These are phyloP conservation scores for Podilymbus podiceps DNA, from an alignment of 2,113 vertebrate genomes.

Conservation along the genomic window DNA sequence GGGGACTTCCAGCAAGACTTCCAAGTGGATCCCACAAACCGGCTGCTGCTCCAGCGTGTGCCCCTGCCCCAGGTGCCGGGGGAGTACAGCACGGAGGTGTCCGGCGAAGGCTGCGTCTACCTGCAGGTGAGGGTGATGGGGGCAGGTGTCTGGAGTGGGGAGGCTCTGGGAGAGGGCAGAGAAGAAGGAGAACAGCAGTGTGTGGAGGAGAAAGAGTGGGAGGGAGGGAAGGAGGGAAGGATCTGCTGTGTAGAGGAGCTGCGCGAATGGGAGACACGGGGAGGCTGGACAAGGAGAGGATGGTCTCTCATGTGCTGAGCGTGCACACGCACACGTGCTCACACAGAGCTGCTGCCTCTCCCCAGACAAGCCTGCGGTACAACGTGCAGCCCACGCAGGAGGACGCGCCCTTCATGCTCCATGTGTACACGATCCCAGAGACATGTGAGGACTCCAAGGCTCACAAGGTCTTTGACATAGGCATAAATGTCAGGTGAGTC, in stretches of 20 bases:
- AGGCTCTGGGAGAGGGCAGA: background rate
- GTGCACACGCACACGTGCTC: rapidly evolving
- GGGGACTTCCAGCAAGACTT: slow-evolving; percentile 65
- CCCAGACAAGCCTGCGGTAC: slow-evolving; percentile 73
- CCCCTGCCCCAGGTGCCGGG: slow-evolving; percentile 64
- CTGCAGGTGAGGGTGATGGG: slow-evolving; percentile 73
- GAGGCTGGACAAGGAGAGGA: background rate
- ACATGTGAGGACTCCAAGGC: background rate
- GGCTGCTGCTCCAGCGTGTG: slow-evolving; percentile 83
- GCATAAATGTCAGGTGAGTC: slow-evolving; percentile 69
- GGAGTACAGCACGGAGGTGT: slow-evolving; percentile 62
- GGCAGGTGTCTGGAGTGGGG: too few species aligned
- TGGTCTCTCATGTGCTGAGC: rapidly evolving
- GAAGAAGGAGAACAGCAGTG: too few species aligned
- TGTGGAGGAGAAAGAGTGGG: background rate
- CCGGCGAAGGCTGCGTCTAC: slow-evolving; percentile 74
- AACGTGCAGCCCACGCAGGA: slow-evolving; percentile 56
- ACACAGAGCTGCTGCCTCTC: background rate
- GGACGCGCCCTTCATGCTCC: slow-evolving; percentile 35
- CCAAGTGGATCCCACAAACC: slow-evolving; percentile 76
- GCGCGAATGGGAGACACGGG: background rate
- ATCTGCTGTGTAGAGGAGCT: background rate
- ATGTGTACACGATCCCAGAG: background rate
- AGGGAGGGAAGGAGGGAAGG: background rate
- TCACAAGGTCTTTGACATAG: slow-evolving; percentile 58